Conservation (phyloP, 1,140 invertebrate species). For the Adoxophyes honmai region DNA sequence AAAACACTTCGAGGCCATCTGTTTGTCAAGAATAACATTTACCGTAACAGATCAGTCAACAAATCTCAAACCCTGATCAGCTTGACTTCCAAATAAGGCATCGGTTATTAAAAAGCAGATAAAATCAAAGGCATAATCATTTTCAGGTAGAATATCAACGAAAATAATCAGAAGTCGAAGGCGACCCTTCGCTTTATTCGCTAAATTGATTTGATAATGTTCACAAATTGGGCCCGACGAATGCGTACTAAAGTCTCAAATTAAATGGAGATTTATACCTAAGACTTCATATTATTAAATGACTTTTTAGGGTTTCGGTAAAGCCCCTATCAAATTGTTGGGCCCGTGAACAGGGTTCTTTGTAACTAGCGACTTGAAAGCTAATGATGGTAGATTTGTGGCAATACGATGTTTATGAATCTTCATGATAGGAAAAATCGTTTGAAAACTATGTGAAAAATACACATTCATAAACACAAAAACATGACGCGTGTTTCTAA, state of each 20-base stretch:
- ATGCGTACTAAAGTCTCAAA: slow-evolving; percentile 17
- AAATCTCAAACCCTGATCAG: neutral
- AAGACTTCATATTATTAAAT: slow-evolving; percentile 16
- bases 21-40: neutral
- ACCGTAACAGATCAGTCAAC: neutral
- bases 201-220: slow-evolving; percentile 32
- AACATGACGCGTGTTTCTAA: too few species aligned
- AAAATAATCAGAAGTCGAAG: slow-evolving; percentile 24
- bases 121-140: slow-evolving; percentile 13
- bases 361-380: neutral
- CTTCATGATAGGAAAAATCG: too few species aligned
- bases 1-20: too few species aligned
- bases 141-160: slow-evolving; percentile 13
- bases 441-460: too few species aligned
- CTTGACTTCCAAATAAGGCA: neutral
- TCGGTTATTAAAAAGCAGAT: neutral
- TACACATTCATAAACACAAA: too few species aligned
- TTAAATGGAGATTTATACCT: slow-evolving; percentile 15
- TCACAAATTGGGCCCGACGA: slow-evolving; percentile 29
- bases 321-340: slow-evolving; percentile 10
- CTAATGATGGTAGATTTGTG: too few species aligned
- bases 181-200: slow-evolving; percentile 19
- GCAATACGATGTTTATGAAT: too few species aligned
- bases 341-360: slow-evolving; percentile 1
- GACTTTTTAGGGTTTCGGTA: slow-evolving; percentile 12